Evolutionary conservation across 92 coral and sea anemone species (phyloP), one percentile per base, ranked within the genome.

Genomic region (Plumapathes pennacea): DNA sequence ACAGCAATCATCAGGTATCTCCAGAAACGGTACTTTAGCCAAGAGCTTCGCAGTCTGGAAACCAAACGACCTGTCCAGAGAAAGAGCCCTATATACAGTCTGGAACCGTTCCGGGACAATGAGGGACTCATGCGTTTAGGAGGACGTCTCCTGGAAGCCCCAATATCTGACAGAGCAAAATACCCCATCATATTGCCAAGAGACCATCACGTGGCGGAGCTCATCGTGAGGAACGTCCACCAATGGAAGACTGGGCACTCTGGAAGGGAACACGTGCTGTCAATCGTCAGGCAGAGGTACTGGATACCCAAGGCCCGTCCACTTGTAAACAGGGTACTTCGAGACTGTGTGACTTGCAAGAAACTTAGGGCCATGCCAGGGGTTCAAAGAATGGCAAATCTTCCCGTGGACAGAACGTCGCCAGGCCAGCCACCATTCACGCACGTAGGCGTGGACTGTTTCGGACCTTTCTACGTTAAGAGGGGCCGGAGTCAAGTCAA

Each of bases 381-480:
- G 21, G 65, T 31, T 31, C 72, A 32, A 25, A 38, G 37, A 28
- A 66, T 66, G 74, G 65, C 74, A 49, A 62, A 66, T 66, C 59
- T 66, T 4, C 53, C 74, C 14, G 17, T 25, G 6, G 65, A 66
- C 6, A 38, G 50, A 25, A 42, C 52, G 52, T 24, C 27, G 10
- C 67, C 51, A 66, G 49, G 32, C 66, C 39, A 54, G 20, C 66
- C 65, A 13, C 66, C 74, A n/a, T 66, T 66, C 26, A 32, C 53
- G 6, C 39, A 21, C 11, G 74, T 50, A 10, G 74, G 74, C 17
- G 51, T 66, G 5, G 74, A 66, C 49, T 66, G 59, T 29, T 66
- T 66, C 14, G 74, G 74, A 38, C 67, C 52, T 19, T 66, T 66
- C 25, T 38, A 47, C 17, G 66, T 66, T 42, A 37, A 41, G 41